Conservation (phyloP, 2,888 invertebrate genomes). For the Pyrochroa serraticornis region DNA sequence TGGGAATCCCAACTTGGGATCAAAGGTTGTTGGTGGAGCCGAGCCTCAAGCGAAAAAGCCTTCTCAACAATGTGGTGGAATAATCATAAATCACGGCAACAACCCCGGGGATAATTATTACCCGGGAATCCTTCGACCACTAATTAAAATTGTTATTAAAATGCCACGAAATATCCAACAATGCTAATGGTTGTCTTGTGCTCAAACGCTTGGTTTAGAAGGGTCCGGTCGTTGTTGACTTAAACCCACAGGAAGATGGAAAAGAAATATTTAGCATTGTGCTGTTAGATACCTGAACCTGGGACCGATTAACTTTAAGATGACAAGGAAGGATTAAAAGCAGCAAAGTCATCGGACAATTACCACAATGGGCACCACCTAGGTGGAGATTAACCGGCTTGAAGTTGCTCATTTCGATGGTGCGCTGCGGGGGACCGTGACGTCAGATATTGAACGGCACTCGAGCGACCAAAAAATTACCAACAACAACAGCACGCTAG, state of each 20-base stretch:
- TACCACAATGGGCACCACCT: conserved; percentile 49
- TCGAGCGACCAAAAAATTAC: conserved; percentile 51
- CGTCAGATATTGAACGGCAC: conserved; percentile 46
- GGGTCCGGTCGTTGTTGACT: not conserved
- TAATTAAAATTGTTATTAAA: conserved; percentile 50
- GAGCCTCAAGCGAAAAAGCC: too few relatives aligned
- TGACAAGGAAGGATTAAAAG: conserved; percentile 36
- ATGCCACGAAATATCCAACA: conserved; percentile 44
- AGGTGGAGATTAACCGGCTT: conserved; percentile 49
- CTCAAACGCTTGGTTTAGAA: not conserved
- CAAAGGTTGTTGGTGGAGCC: too few relatives aligned
- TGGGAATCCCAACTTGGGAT: too few relatives aligned
- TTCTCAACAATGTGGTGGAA: conserved; percentile 4
- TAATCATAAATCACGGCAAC: conserved; percentile 22
- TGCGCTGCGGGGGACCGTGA: conserved; percentile 42
- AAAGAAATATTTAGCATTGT: conserved; percentile 3
- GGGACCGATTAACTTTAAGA: conserved; percentile 26
- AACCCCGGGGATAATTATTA: conserved; percentile 22
- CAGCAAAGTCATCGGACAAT: conserved; percentile 45
- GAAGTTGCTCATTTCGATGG: conserved; percentile 48
- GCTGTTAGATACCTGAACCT: not conserved
- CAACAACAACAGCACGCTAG: conserved; percentile 50
- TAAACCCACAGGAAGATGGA: not conserved
- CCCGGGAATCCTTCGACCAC: conserved; percentile 40
- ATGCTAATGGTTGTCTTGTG: conserved; percentile 32